Evolutionary conservation across 2,888 invertebrate species (phyloP).

Genomic region (Chromoteleia sp.): DNA sequence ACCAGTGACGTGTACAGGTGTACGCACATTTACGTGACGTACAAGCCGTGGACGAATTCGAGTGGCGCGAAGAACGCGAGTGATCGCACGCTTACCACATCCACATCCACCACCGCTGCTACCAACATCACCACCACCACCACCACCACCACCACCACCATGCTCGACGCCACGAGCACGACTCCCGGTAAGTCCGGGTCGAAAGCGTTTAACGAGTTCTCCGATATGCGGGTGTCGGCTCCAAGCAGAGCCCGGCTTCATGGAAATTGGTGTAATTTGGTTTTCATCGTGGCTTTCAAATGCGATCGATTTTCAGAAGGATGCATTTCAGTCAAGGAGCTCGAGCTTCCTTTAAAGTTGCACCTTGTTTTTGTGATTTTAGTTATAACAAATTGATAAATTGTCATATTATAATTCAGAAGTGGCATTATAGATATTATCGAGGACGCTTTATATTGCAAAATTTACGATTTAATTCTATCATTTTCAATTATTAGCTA

Average conservation of each 20-base stretch:
- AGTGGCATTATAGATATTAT: too few species aligned
- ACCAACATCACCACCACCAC: conserved; percentile 21
- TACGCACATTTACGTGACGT: conserved; percentile 89
- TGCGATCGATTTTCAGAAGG: conserved; percentile 5
- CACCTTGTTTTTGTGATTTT: not conserved
- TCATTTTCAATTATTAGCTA: too few species aligned
- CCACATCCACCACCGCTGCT: conserved; percentile 54
- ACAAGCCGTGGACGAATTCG: conserved; percentile 83
- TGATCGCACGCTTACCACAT: conserved; percentile 31
- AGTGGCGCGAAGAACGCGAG: conserved; percentile 66
- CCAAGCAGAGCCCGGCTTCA: not conserved
- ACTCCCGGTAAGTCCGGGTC: conserved; percentile 60
- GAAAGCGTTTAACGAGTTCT: conserved; percentile 39
- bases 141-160: conserved; percentile 53
- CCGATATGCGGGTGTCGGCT: conserved; percentile 35
- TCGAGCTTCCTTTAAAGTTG: not conserved
- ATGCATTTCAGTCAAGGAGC: not conserved
- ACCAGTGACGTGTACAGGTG: conserved; percentile 91
- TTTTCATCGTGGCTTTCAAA: conserved; percentile 1
- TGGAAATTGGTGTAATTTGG: conserved; percentile 16
- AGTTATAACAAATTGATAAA: too few species aligned
- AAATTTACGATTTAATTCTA: too few species aligned
- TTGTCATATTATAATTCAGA: not conserved
- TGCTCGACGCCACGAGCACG: conserved; percentile 60
- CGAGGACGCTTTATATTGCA: too few species aligned